Evolutionary conservation across 2,888 invertebrate species (phyloP).

Genomic region (Acanthosepion pharaonis): DNA sequence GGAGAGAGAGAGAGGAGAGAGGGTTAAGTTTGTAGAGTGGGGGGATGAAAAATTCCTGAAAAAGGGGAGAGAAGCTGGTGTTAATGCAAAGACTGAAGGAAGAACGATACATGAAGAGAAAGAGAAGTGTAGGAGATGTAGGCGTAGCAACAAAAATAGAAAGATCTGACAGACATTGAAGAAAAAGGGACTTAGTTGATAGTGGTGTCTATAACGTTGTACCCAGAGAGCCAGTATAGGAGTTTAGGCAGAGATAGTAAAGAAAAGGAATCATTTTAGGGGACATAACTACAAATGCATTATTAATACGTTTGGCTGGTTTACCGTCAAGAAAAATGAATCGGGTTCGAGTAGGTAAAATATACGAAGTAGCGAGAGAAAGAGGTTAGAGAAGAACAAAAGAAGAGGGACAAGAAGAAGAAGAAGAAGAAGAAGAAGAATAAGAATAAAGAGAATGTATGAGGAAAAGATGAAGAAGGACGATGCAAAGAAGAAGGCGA

Average conservation of each 20-base stretch:
- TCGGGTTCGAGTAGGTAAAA: neutral
- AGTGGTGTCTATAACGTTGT: neutral
- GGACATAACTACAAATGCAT: neutral
- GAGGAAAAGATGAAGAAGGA: neutral
- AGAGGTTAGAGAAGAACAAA: too few species aligned
- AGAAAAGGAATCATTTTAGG: neutral
- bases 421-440: too few species aligned
- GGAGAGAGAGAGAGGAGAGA: neutral
- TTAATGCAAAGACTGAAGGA: neutral
- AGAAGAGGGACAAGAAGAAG: too few species aligned
- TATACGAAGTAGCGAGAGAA: too few species aligned
- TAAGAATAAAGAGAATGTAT: neutral
- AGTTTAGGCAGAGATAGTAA: neutral
- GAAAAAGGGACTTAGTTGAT: neutral
- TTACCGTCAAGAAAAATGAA: neutral
- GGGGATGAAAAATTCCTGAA: neutral
- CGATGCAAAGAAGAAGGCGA: neutral
- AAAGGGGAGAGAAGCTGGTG: neutral
- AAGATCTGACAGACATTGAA: neutral
- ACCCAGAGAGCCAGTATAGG: neutral
- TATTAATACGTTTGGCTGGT: neutral
- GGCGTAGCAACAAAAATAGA: neutral
- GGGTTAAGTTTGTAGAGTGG: neutral
- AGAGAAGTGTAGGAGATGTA: neutral
- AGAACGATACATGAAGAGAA: too few species aligned